phyloP scores from a whole-genome alignment of 2,113 vertebrate genomes.

The Promerops cafer region DNA sequence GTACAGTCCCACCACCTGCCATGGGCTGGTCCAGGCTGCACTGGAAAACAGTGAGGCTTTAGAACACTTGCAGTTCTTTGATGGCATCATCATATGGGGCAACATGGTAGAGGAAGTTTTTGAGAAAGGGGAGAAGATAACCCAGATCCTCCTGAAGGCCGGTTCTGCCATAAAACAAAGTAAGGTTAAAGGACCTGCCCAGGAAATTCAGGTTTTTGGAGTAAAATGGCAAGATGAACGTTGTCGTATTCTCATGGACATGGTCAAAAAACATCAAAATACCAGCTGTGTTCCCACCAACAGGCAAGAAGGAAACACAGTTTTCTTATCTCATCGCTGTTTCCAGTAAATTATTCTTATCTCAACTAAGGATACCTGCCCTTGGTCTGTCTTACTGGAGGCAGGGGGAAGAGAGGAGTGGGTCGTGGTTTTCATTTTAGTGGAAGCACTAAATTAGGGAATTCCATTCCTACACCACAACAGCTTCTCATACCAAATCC shows the following conservation, averaged over 20 bases:
- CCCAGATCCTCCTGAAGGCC: neutral
- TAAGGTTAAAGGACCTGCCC: neutral
- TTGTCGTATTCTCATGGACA: neutral
- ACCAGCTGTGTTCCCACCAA: neutral
- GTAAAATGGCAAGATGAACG: neutral
- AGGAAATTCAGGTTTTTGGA: neutral
- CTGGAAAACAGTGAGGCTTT: neutral
- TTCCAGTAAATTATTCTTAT: neutral
- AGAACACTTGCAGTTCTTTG: neutral
- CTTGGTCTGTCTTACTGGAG: neutral
- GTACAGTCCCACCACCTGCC: neutral
- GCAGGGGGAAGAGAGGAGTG: neutral
- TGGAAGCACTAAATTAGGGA: neutral
- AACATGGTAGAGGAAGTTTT: neutral
- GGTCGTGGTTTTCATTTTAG: fast-evolving
- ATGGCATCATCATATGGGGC: fast-evolving
- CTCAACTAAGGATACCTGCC: neutral
- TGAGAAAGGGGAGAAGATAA: neutral
- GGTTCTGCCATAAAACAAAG: neutral
- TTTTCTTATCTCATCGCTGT: neutral
- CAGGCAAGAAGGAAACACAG: neutral
- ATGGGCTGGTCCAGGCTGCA: neutral
- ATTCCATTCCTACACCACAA: neutral
- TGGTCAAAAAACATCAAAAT: neutral
- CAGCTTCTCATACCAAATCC: neutral